Conservation (phyloP, 1,140 invertebrate species). For the Zaprionus gabonicus region DNA sequence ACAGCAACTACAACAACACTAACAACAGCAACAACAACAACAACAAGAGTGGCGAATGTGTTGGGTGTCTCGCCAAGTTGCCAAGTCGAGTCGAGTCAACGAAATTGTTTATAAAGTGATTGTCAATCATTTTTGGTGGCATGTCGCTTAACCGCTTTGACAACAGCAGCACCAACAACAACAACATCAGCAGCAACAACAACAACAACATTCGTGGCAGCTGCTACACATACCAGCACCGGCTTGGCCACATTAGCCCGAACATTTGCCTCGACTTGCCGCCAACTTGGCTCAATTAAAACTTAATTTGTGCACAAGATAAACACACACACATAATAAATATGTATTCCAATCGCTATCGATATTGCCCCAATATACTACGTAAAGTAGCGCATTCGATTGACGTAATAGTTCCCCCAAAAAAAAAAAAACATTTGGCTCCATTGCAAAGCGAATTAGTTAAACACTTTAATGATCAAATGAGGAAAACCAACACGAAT, state of each 20-base stretch:
- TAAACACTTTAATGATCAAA: conserved; percentile 56
- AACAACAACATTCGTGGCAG: conserved; percentile 68
- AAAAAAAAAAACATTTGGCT: conserved; percentile 30
- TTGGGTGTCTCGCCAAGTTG: conserved; percentile 52
- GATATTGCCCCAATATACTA: conserved; percentile 2
- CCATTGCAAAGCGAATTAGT: conserved; percentile 45
- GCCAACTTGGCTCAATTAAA: conserved; percentile 60
- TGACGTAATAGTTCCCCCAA: conserved; percentile 5
- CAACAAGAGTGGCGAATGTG: conserved; percentile 26
- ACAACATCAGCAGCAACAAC: conserved; percentile 31
- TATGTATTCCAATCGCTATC: neutral
- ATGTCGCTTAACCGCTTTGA: conserved; percentile 77
- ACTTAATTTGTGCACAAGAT: conserved; percentile 25
- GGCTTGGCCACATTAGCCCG: neutral
- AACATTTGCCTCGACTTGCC: conserved; percentile 39
- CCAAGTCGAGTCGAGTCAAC: conserved; percentile 33
- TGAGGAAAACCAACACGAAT: conserved; percentile 49
- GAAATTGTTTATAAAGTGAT: conserved; percentile 81
- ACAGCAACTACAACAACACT: neutral
- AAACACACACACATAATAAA: conserved; percentile 12
- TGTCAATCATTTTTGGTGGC: conserved; percentile 82
- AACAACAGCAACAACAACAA: conserved; percentile 7
- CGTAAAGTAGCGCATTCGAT: neutral
- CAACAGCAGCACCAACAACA: conserved; percentile 51
- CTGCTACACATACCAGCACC: conserved; percentile 60